Conservation (phyloP, 2,888 invertebrate genomes). For the Limulus polyphemus region DNA sequence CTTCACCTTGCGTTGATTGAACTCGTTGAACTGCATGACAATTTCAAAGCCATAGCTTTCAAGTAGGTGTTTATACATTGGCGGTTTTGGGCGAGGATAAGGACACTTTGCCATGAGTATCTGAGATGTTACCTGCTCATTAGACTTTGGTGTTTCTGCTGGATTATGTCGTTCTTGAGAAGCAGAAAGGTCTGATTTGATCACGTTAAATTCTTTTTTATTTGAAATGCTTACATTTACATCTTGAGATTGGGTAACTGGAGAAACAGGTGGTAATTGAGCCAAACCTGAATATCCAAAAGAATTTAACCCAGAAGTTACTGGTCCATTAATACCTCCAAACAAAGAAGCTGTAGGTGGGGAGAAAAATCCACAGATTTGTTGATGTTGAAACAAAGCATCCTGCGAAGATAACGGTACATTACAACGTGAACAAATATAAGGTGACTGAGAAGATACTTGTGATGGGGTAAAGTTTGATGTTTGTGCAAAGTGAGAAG, state of each 20-base stretch:
- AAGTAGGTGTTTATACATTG: conserved; percentile 79
- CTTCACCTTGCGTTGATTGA: conserved; percentile 43
- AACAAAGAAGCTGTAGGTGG: too few relatives aligned
- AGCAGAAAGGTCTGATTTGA: too few relatives aligned
- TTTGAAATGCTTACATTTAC: too few relatives aligned
- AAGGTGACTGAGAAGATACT: conserved; percentile 34
- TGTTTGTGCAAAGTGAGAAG: conserved; percentile 19
- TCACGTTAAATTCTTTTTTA: too few relatives aligned
- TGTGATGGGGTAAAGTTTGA: conserved; percentile 9
- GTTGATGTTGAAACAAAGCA: conserved; percentile 68
- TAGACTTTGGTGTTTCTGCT: too few relatives aligned
- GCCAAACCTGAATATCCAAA: too few relatives aligned
- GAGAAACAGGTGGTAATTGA: too few relatives aligned
- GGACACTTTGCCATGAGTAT: conserved; percentile 18
- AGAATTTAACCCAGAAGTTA: too few relatives aligned
- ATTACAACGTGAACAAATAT: conserved; percentile 65
- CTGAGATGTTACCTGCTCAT: neutral
- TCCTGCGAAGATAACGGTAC: conserved; percentile 66
- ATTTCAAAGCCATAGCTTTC: conserved; percentile 92
- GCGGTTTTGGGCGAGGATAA: conserved; percentile 38
- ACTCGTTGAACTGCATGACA: conserved; percentile 93
- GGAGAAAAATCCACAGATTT: conserved; percentile 58
- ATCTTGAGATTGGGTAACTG: too few relatives aligned
- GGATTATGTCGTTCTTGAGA: too few relatives aligned
- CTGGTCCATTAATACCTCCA: too few relatives aligned